Evolutionary conservation across 2,888 invertebrate genomes (phyloP).

Genomic region (Orchestes rusci): DNA sequence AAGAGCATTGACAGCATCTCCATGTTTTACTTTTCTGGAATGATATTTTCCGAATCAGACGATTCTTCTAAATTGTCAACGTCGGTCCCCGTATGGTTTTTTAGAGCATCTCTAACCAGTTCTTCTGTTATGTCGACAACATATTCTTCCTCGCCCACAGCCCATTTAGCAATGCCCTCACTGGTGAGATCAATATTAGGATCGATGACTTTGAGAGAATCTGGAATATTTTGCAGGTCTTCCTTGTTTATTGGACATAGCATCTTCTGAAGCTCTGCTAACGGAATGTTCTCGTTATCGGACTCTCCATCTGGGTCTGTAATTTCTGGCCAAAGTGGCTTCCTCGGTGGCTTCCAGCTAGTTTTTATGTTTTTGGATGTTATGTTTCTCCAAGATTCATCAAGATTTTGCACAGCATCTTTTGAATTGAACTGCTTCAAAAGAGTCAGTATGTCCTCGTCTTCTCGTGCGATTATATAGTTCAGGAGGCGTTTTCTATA

Average conservation of each 20-base stretch:
- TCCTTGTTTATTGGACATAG: background rate
- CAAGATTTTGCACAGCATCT: constrained; percentile 6
- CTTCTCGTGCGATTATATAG: constrained; percentile 2
- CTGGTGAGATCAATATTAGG: constrained; percentile 10
- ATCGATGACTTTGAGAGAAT: constrained; percentile 1
- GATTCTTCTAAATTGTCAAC: background rate
- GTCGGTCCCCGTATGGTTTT: too few relatives aligned
- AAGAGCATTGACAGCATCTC: constrained; percentile 2
- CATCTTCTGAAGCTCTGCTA: constrained; percentile 8
- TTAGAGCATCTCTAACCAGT: constrained; percentile 5
- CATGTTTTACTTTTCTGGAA: constrained; percentile 4
- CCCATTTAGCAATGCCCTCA: constrained; percentile 10
- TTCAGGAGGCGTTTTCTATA: constrained; percentile 13
- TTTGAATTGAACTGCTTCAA: constrained; percentile 8
- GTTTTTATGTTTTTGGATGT: constrained; percentile 7
- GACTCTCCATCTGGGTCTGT: constrained; percentile 1
- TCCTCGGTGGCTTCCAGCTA: constrained; percentile 4
- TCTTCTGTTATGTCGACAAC: constrained; percentile 9
- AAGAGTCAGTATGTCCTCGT: constrained; percentile 1
- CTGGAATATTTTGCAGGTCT: constrained; percentile 1
- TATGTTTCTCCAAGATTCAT: constrained; percentile 5
- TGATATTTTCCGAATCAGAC: background rate
- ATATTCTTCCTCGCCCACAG: constrained; percentile 8
- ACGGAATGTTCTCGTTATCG: constrained; percentile 5
- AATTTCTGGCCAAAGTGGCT: constrained; percentile 6